These are phyloP conservation scores for Leptinotarsa texana DNA, from an alignment of 1,140 invertebrate species.

Conservation along the genomic window DNA sequence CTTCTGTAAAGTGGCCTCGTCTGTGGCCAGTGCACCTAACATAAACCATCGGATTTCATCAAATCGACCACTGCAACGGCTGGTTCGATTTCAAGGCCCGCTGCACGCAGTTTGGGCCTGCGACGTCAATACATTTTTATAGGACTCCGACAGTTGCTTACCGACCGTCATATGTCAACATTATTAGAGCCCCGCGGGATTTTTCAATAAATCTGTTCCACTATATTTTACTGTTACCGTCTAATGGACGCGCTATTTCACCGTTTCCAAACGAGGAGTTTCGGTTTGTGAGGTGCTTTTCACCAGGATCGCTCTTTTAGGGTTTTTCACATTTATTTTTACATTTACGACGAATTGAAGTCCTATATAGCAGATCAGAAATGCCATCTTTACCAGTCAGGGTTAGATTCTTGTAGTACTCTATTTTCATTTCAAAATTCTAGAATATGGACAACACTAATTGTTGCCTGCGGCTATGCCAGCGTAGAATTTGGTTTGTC, in stretches of 20 bases:
- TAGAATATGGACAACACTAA: no score
- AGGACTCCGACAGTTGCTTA: constrained; percentile 35
- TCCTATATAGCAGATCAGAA: no score
- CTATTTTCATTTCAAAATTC: no score
- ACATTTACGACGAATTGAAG: no score
- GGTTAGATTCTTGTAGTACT: no score
- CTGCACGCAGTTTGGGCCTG: background rate
- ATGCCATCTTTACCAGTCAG: no score
- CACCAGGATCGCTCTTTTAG: no score
- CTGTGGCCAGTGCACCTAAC: background rate
- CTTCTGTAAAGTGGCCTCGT: no score
- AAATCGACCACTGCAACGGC: background rate
- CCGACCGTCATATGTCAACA: constrained; percentile 40
- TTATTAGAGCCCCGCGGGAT: constrained; percentile 40
- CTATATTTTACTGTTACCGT: constrained; percentile 42
- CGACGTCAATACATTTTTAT: constrained; percentile 40
- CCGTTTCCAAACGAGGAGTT: background rate
- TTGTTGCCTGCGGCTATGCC: no score
- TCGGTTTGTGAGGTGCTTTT: no score
- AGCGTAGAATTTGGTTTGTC: no score
- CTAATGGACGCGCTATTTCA: constrained; percentile 40
- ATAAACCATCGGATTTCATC: background rate
- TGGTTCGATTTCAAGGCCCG: background rate
- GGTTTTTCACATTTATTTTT: no score
- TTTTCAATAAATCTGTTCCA: constrained; percentile 42